A percentile compares a stretch with the other conserved stretches of the same genome.
phyloP scores from a whole-genome alignment of 2,797 vertebrate species.

The Phaenicophaeus curvirostris region DNA sequence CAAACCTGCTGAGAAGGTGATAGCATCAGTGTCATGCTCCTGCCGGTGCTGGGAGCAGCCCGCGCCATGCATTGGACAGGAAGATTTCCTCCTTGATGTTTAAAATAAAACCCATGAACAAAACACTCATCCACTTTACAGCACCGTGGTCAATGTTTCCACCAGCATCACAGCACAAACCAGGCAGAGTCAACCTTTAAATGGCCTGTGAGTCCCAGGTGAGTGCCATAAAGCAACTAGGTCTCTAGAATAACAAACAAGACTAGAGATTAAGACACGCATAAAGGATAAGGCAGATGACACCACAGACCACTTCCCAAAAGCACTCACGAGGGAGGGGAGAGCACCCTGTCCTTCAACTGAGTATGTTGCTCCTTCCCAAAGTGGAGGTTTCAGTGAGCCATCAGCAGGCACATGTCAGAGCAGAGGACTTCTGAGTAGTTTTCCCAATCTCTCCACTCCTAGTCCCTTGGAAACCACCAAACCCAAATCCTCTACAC shows the following conservation, averaged over 20 bases:
- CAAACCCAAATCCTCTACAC: neutral
- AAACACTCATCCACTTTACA: neutral
- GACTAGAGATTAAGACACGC: neutral
- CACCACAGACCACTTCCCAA: neutral
- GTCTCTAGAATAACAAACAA: neutral
- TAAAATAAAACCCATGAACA: neutral
- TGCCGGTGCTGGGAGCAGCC: neutral
- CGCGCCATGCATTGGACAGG: accelerated
- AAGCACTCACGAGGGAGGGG: neutral
- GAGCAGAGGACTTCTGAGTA: neutral
- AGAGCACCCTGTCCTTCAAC: accelerated
- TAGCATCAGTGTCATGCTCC: neutral
- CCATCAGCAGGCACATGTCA: neutral
- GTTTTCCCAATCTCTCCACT: neutral
- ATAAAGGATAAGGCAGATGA: neutral
- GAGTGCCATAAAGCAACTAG: neutral
- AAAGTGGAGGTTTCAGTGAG: neutral
- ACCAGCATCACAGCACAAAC: neutral
- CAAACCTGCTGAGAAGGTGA: slow-evolving; percentile 21
- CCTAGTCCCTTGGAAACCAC: neutral
- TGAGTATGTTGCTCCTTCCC: neutral
- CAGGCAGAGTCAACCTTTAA: neutral
- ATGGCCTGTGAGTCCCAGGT: neutral
- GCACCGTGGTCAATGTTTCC: neutral
- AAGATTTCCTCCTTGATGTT: neutral